Evolutionary conservation across 2,888 invertebrate species (phyloP).

Genomic region (Drosophila neonasuta): DNA sequence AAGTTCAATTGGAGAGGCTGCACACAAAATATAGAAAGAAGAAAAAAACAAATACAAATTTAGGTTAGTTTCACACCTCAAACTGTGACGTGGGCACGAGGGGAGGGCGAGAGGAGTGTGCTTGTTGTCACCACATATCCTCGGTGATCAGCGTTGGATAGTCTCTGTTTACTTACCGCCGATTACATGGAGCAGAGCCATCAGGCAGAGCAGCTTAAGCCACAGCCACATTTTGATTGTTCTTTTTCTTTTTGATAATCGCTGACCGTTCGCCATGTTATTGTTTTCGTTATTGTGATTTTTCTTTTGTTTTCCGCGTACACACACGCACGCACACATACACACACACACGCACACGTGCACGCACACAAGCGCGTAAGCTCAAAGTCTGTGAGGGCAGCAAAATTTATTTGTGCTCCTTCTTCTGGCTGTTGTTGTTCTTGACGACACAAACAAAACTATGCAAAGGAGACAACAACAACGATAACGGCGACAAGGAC

Average conservation of each 20-base stretch:
- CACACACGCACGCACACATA: slow-evolving; percentile 32
- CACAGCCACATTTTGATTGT: slow-evolving; percentile 46
- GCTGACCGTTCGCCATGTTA: slow-evolving; percentile 37
- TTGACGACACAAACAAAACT: slow-evolving; percentile 49
- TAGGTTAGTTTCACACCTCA: slow-evolving; percentile 62
- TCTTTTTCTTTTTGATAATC: slow-evolving; percentile 35
- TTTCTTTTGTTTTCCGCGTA: slow-evolving; percentile 70
- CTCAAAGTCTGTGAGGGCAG: slow-evolving; percentile 65
- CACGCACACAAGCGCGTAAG: slow-evolving; percentile 34
- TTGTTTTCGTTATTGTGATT: slow-evolving; percentile 48
- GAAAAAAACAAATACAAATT: slow-evolving; percentile 25
- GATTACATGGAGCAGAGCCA: slow-evolving; percentile 49
- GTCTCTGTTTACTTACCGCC: slow-evolving; percentile 52
- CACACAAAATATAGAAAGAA: slow-evolving; percentile 8
- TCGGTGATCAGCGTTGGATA: slow-evolving; percentile 18
- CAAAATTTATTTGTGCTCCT: slow-evolving; percentile 45
- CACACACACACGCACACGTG: slow-evolving; percentile 20
- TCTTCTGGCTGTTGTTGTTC: neutral
- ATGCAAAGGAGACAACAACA: slow-evolving; percentile 38
- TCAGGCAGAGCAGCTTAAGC: slow-evolving; percentile 46
- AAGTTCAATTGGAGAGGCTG: slow-evolving; percentile 71
- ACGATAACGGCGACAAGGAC: slow-evolving; percentile 15
- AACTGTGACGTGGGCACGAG: neutral
- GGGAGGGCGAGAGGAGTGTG: neutral
- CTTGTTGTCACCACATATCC: slow-evolving; percentile 17